Evolutionary conservation across 2,888 invertebrate genomes (phyloP), one percentile per base, ranked within the genome.

Genomic region (Escarpia spicata): DNA sequence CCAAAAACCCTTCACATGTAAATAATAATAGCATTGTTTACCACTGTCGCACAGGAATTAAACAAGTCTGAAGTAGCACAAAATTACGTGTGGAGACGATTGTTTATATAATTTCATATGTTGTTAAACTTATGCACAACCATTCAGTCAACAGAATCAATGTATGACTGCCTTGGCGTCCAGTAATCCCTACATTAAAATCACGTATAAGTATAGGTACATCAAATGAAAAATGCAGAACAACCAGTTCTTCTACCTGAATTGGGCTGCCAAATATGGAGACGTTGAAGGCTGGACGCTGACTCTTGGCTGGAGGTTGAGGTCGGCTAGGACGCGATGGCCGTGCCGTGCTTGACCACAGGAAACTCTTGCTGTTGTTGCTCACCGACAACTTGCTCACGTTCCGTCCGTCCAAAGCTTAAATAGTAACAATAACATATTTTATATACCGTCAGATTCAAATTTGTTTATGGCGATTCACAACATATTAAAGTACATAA

Each of bases 211-310:
- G 31, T 19, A 4, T 90, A 90, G 31, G 19, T 90, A 15, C 75
- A 75, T n/a, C 19, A n/a, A 4, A 75, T 75, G 60, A 60, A 60
- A 19, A 60, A 1, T 60, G 26, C 60, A 19, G 2, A 75, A 75
- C 75, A 26, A 1, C 2, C 6, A 75, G 75, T 19, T 26, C 15
- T 93, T 94, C 94, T 94, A 95, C 95, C 93, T 93, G 92, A 37
- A 94, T 92, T 26, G 95, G 94, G 15, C 95, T 95, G 26, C 95
- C 95, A 94, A 96, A 95, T 52, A 96, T 93, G 10, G 95, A 92
- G n/a, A 90, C 90, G 43, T 93, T 93, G 52, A 93, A 93, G 9
- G 93, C 92, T 10, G 93, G 93, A n/a, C 90, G 91, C 19, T 92
- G 91, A n/a, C 92, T 91, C 31, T 92, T 92, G 19, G 93, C 93